Base-by-base conservation (phyloP, 2,113 vertebrate species). In the Thamnaconus septentrionalis region DNA sequence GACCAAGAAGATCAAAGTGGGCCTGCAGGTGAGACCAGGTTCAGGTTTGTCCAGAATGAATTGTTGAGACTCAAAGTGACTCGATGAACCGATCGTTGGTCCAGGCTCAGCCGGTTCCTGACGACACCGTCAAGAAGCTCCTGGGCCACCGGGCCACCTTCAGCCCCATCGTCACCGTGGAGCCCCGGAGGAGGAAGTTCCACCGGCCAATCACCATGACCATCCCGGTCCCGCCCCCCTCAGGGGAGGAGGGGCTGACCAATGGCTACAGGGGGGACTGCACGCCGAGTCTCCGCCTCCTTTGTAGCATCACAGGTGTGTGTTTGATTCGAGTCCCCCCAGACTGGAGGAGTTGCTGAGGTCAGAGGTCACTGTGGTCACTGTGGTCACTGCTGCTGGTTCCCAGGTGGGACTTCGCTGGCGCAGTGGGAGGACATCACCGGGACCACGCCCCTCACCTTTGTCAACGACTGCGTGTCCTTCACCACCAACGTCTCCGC, bases 141-240 rank as follows among this genome's bases (percentile, higher is more conserved):
- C 91, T 99, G 56, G 97, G 97, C 61, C 97, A 97, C 85, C 94
- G 95, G 88, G 97, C 97, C 51, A 97, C 96, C 0, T 99, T 99
- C 82, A 99, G 97, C 78, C 97, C 97, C 47, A 98, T 99, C 54
- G 97, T 99, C 71, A 99, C 97, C 0, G 97, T 99, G 90, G 97
- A 99, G 85, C 97, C 97, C 40, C 92, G 97, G 47, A 94, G 97
- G 62, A 94, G 97, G 76, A 99, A 99, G 90, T 99, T 99, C 82
- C 97, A 99, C 88, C 99, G 98, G 62, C 97, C 97, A 3, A 99
- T 99, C 89, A 99, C 97, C 10, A 99, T 99, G 97, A 99, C 95
- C 31, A 98, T 99, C 82, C 97, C 97, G 0, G 92, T 98, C 71
- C 97, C 97, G 0, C 95, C 96, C 0, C 93, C 95, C 0, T 98